Evolutionary conservation across 2,888 invertebrate species (phyloP).

Genomic region (Metacarcinus magister): DNA sequence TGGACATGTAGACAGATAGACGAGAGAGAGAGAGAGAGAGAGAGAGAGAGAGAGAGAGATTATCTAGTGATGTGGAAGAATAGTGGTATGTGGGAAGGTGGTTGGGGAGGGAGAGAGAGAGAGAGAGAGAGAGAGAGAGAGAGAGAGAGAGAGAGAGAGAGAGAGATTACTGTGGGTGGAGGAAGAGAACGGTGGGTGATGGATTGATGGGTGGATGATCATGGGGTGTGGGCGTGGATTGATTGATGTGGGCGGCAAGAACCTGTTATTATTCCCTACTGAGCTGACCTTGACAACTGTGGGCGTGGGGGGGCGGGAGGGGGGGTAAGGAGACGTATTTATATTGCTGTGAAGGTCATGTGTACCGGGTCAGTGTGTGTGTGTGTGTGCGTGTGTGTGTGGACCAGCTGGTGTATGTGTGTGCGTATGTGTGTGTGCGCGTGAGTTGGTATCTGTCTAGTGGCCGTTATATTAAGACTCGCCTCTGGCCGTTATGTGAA

Average conservation of each 20-base stretch:
- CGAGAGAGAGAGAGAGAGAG: not conserved
- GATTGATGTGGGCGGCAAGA: not conserved
- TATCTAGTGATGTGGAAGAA: not conserved
- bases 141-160: not conserved
- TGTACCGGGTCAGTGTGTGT: not conserved
- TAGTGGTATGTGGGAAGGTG: not conserved
- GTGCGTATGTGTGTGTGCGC: not conserved
- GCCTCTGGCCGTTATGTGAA: slow-evolving; percentile 30
- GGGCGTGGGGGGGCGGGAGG: not conserved
- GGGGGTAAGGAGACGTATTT: not conserved
- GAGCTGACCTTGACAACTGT: not conserved
- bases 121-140: not conserved
- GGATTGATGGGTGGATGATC: no score
- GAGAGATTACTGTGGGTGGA: not conserved
- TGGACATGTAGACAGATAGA: no score
- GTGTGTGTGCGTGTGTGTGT: not conserved
- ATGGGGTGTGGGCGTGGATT: not conserved
- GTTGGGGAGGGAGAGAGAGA: not conserved
- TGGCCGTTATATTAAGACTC: slow-evolving; percentile 3
- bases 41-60: not conserved
- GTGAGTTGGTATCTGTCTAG: not conserved
- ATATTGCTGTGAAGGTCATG: not conserved
- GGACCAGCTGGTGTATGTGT: not conserved
- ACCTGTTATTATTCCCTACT: not conserved
- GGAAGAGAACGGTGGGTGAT: no score